Conservation (phyloP, 1,140 invertebrate species). For the honey bee (Apis mellifera) region DNA sequence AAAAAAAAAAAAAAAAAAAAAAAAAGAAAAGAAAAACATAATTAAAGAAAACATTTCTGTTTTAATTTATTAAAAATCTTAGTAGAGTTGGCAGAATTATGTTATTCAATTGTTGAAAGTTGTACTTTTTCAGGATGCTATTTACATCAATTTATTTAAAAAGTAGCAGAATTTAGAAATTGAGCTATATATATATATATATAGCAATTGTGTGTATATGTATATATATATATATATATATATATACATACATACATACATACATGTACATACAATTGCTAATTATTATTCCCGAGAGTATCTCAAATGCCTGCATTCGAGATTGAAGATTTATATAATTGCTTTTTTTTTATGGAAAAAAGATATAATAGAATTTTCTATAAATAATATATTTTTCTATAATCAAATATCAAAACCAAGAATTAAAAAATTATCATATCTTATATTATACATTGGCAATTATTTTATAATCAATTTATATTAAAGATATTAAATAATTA, state of each 20-base stretch:
- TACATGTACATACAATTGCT: background rate
- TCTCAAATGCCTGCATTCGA: constrained; percentile 60
- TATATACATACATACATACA: no score
- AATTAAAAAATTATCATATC: constrained; percentile 31
- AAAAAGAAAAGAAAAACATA: constrained; percentile 31
- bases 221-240: no score
- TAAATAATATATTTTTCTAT: background rate
- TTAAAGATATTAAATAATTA: background rate
- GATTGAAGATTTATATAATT: constrained; percentile 3
- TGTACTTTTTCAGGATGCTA: constrained; percentile 33
- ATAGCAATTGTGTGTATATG: no score
- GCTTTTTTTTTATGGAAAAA: background rate
- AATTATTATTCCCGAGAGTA: background rate
- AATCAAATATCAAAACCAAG: background rate
- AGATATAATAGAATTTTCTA: background rate
- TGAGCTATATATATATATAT: background rate
- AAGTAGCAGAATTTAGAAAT: constrained; percentile 1
- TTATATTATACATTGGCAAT: constrained; percentile 9
- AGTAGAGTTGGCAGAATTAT: constrained; percentile 53
- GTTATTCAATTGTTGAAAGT: constrained; percentile 15
- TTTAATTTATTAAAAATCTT: constrained; percentile 29
- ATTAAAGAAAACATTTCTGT: constrained; percentile 43
- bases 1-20: constrained; percentile 34
- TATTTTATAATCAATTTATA: background rate
- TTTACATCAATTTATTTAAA: constrained; percentile 30